Percentiles rank a stretch among this genome's conserved stretches.
These are phyloP conservation scores for Luffia ferchaultella DNA, from an alignment of 2,888 invertebrate species.

Conservation along the genomic window DNA sequence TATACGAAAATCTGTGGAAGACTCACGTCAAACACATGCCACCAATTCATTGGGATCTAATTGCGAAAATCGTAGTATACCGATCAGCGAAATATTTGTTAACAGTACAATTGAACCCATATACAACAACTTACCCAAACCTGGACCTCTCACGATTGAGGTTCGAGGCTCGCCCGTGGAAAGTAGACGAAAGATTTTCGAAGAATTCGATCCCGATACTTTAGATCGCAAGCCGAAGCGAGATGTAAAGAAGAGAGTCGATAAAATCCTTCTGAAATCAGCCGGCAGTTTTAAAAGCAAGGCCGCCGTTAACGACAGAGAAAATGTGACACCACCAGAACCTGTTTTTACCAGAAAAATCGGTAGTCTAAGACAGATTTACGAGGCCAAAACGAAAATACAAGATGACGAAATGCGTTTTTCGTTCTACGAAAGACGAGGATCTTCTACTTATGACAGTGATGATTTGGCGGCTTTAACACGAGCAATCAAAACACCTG, in stretches of 20 bases:
- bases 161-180: constrained; percentile 79
- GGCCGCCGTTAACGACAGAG: constrained; percentile 29
- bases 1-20: constrained; percentile 32
- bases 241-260: constrained; percentile 45
- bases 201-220: constrained; percentile 86
- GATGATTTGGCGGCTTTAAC: constrained; percentile 38
- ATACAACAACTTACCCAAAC: constrained; percentile 67
- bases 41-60: constrained; percentile 16
- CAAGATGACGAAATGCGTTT: constrained; percentile 29
- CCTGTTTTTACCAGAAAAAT: constrained; percentile 65
- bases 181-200: constrained; percentile 70
- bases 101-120: constrained; percentile 62
- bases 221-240: constrained; percentile 76
- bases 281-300: constrained; percentile 77
- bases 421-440: constrained; percentile 38
- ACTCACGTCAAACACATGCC: constrained; percentile 15
- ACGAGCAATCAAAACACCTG: constrained; percentile 35
- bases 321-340: constrained; percentile 29
- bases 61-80: constrained; percentile 36
- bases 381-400: constrained; percentile 72
- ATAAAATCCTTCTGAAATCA: constrained; percentile 68
- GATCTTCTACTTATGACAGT: constrained; percentile 36
- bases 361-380: constrained; percentile 80
- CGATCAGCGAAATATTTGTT: constrained; percentile 76
- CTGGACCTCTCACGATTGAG: constrained; percentile 83